Evolutionary conservation across 1,140 invertebrate genomes (phyloP).

Genomic region (Coenobita brevimanus): DNA sequence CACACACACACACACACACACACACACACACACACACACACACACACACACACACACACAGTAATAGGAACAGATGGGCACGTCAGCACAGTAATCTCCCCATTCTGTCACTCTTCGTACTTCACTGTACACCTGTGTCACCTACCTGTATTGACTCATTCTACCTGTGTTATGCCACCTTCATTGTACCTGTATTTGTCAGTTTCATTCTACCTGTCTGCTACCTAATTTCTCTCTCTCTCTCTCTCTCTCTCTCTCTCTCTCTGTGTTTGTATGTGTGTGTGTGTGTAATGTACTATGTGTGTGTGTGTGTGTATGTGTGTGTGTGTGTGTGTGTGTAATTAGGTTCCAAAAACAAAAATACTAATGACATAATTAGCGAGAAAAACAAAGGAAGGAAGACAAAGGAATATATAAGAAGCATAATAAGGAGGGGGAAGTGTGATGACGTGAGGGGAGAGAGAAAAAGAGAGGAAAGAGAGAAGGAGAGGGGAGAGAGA

Average conservation of each 20-base stretch:
- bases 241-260: constrained; percentile 16
- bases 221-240: not conserved
- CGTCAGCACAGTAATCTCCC: not conserved
- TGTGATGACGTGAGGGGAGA: too few species aligned
- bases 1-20: constrained; percentile 1
- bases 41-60: constrained; percentile 1
- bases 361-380: too few species aligned
- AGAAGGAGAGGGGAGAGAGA: too few species aligned
- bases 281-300: not conserved
- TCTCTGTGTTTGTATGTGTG: too few species aligned
- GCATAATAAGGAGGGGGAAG: too few species aligned
- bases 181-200: not conserved
- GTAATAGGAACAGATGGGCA: not conserved
- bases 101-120: not conserved
- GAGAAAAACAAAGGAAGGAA: not conserved
- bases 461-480: too few species aligned
- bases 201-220: not conserved
- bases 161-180: too few species aligned
- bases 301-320: not conserved
- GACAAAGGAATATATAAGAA: too few species aligned
- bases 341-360: too few species aligned
- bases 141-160: too few species aligned
- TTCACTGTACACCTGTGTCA: too few species aligned
- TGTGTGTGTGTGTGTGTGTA: too few species aligned
- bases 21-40: constrained; percentile 1